Evolutionary conservation across 1,140 invertebrate species (phyloP).

Genomic region (Brachystomella parvula): DNA sequence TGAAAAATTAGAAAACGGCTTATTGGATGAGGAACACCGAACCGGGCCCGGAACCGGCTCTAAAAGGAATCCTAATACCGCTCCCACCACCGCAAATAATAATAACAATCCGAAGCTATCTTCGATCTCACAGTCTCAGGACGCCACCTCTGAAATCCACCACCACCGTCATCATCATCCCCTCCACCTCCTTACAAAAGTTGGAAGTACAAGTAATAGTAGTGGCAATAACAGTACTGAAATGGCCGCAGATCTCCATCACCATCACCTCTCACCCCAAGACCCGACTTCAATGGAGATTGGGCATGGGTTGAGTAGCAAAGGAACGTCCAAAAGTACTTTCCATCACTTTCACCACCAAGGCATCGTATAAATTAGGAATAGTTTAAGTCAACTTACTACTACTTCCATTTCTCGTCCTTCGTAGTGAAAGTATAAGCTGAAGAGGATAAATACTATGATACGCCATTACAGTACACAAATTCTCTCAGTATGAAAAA

Average conservation of each 20-base stretch:
- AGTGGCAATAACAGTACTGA: constrained; percentile 20
- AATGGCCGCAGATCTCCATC: not conserved
- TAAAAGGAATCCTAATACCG: not conserved
- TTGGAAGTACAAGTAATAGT: not conserved
- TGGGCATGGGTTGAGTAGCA: not conserved
- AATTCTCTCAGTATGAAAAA: no score
- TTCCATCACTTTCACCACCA: not conserved
- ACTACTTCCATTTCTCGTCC: no score
- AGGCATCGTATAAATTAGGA: not conserved
- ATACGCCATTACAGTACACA: no score
- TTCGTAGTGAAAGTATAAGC: no score
- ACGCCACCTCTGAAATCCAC: not conserved
- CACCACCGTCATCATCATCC: not conserved
- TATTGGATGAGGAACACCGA: not conserved
- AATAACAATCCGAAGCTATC: not conserved
- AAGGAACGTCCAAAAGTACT: not conserved
- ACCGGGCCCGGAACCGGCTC: not conserved
- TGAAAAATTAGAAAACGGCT: not conserved
- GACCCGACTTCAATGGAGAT: not conserved
- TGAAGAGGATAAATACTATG: no score
- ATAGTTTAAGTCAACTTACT: no score
- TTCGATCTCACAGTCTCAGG: not conserved
- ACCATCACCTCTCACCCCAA: constrained; percentile 10
- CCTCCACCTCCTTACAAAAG: constrained; percentile 1
- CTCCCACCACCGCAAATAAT: not conserved